These are phyloP conservation scores for Pseudomyrmex concolor DNA, from an alignment of 1,140 invertebrate genomes.

Conservation along the genomic window DNA sequence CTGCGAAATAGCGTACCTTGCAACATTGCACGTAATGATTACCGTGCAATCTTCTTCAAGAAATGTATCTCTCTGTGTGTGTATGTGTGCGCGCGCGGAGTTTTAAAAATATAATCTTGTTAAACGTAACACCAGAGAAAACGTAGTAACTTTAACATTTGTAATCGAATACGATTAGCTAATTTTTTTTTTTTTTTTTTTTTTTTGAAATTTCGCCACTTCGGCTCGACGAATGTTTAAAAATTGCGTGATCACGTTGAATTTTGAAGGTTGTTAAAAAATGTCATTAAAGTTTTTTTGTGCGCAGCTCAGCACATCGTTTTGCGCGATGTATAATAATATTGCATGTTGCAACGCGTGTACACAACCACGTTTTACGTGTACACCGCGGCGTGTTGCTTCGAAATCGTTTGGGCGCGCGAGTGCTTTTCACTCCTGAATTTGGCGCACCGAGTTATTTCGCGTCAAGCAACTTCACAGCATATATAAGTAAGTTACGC, in stretches of 20 bases:
- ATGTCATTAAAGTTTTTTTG: background rate
- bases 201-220: no score
- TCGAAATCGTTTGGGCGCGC: conserved; percentile 4
- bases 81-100: background rate
- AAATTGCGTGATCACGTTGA: background rate
- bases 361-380: background rate
- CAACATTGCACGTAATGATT: background rate
- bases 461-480: no score
- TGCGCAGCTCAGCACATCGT: background rate
- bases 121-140: background rate
- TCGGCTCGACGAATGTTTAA: no score
- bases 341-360: background rate
- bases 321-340: background rate
- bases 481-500: no score
- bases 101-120: background rate
- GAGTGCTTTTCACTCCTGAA: no score
- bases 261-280: background rate
- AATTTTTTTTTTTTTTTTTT: background rate
- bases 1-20: conserved; percentile 4
- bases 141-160: background rate
- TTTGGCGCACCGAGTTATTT: no score
- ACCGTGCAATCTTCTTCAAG: background rate
- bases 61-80: background rate
- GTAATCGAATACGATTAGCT: conserved; percentile 1
- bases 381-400: background rate